Percentiles rank a stretch among this genome's conserved stretches.
These are phyloP conservation scores for Notamacropus eugenii DNA, from an alignment of 2,797 vertebrate species.

Conservation along the genomic window DNA sequence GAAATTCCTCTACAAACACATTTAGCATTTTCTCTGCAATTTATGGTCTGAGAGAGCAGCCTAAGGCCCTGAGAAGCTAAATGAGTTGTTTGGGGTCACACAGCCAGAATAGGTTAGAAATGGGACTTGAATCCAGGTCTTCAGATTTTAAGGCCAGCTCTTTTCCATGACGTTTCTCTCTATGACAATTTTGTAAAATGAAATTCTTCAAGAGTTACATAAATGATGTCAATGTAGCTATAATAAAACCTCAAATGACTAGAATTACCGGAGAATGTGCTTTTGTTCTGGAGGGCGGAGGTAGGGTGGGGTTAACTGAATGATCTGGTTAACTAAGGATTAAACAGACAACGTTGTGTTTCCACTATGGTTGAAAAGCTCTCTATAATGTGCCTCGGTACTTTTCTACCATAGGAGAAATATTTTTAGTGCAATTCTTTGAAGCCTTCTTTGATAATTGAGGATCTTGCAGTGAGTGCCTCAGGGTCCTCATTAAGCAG, in stretches of 20 bases:
- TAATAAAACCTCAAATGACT: background rate
- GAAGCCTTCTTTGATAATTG: slow-evolving; percentile 39
- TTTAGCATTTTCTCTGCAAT: background rate
- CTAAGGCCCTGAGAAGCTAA: background rate
- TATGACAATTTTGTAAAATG: slow-evolving; percentile 61
- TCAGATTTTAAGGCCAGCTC: background rate
- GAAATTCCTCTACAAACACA: background rate
- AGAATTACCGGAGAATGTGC: slow-evolving; percentile 57
- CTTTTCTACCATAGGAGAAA: background rate
- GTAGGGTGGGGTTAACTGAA: background rate
- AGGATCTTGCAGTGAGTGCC: background rate
- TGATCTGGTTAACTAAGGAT: slow-evolving; percentile 41
- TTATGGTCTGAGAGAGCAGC: background rate
- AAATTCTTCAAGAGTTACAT: slow-evolving; percentile 63
- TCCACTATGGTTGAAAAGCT: slow-evolving; percentile 16
- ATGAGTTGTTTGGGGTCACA: background rate
- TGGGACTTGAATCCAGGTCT: background rate
- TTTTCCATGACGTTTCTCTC: background rate
- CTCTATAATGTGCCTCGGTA: background rate
- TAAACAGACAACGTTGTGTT: slow-evolving; percentile 48
- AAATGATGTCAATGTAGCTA: slow-evolving; percentile 32
- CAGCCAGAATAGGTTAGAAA: background rate
- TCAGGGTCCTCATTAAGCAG: background rate
- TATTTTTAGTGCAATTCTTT: slow-evolving; percentile 24
- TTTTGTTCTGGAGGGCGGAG: slow-evolving; percentile 1